Evolutionary conservation across 2,797 vertebrate genomes (phyloP).

Genomic region (Ispidina picta): DNA sequence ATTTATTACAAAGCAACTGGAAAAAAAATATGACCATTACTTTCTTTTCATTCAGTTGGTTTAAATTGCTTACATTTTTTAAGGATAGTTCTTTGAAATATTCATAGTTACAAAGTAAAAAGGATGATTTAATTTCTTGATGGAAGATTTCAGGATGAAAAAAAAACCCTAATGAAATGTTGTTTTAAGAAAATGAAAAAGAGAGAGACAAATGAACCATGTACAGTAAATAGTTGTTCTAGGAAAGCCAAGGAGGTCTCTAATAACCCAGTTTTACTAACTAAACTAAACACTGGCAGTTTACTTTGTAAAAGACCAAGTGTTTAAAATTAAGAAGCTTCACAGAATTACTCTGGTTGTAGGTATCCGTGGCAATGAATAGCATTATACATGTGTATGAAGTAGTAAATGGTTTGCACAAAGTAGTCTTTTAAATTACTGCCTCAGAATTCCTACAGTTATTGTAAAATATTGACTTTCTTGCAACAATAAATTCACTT

Average conservation of each 20-base stretch:
- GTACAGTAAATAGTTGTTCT: slow-evolving; percentile 31
- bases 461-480: slow-evolving; percentile 79
- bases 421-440: slow-evolving; percentile 71
- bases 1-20: background rate
- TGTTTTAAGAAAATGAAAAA: slow-evolving; percentile 50
- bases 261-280: slow-evolving; percentile 51
- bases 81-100: background rate
- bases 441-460: slow-evolving; percentile 60
- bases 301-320: slow-evolving; percentile 45
- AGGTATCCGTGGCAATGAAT: slow-evolving; percentile 45
- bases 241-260: slow-evolving; percentile 28
- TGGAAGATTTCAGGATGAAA: slow-evolving; percentile 8
- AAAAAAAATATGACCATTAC: background rate
- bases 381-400: slow-evolving; percentile 32
- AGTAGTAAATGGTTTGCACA: slow-evolving; percentile 58
- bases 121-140: background rate
- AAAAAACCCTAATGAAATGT: slow-evolving; percentile 13
- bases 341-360: background rate
- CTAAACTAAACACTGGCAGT: slow-evolving; percentile 17
- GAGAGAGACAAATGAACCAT: background rate
- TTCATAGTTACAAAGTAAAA: background rate
- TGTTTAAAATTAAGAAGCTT: slow-evolving; percentile 43
- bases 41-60: background rate
- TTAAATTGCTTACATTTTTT: background rate
- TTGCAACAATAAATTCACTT: slow-evolving; percentile 68